phyloP scores from a whole-genome alignment of 2,888 invertebrate species.

The Synergus umbraculus region DNA sequence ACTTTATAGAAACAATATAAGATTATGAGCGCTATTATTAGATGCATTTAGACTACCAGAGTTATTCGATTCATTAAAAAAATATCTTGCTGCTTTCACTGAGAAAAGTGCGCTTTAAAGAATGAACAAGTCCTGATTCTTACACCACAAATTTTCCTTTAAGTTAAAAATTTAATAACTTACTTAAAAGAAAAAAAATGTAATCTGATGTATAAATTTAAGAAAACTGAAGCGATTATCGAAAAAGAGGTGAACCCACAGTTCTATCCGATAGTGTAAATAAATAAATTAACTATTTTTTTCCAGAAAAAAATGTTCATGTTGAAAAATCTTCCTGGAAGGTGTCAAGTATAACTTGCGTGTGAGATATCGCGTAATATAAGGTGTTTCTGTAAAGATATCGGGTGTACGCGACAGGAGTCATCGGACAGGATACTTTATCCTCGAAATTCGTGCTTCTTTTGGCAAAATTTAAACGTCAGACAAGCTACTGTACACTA shows the following conservation, averaged over 20 bases:
- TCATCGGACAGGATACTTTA: constrained; percentile 61
- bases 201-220: too few species aligned
- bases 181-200: too few species aligned
- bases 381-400: constrained; percentile 59
- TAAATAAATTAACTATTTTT: too few species aligned
- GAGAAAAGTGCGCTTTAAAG: too few species aligned
- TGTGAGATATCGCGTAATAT: constrained; percentile 62
- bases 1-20: constrained; percentile 23
- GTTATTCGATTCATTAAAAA: constrained; percentile 13
- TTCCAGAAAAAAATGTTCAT: too few species aligned
- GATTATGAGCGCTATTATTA: background rate
- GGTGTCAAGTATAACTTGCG: constrained; percentile 43
- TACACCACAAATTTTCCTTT: too few species aligned
- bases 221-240: too few species aligned
- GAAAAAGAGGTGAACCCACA: too few species aligned
- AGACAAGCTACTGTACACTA: constrained; percentile 62
- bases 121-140: too few species aligned
- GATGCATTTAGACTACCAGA: background rate
- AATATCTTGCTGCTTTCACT: background rate
- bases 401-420: constrained; percentile 56
- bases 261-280: too few species aligned
- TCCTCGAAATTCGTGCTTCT: constrained; percentile 58
- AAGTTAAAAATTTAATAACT: too few species aligned
- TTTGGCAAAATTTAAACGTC: constrained; percentile 60
- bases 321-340: background rate